Evolutionary conservation across 2,113 vertebrate species (phyloP), one percentile per base, ranked within the genome.

Genomic region (Lynx canadensis): DNA sequence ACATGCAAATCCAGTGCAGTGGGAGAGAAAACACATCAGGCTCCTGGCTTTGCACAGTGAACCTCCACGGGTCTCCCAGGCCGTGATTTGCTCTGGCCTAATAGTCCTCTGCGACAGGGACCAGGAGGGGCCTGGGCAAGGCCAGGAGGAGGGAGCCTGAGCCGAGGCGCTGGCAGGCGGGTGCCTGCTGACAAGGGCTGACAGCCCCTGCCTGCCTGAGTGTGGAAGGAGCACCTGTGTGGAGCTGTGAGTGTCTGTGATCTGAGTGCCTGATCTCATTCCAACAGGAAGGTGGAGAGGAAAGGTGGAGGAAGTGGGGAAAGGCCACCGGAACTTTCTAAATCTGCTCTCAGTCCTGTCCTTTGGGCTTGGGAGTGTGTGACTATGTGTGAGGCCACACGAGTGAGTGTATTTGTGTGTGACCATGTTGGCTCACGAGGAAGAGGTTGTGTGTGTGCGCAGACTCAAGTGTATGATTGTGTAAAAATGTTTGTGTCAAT

Each of bases 161-260:
- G 18, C 4, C 21, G 14, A 12, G 5, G 25, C 36, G 9, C 21
- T 21, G 11, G n/a, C 60, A 41, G 41, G 57, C 38, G 2, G 0
- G 60, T 23, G 29, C 6, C 1, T 27, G 2, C 12, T 60, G 38
- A 45, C 13, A 21, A 18, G 25, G 7, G 21, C 74, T n/a, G 48
- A 65, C 41, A 50, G 21, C 5, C 11, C 52, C 50, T 27, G 4
- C 0, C 9, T 7, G 16, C 5, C 50, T 1, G 29, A 19, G 7
- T 6, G 18, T 2, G 45, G 65, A 21, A 50, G 71, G 82, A 86
- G 52, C 69, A 41, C 79, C 93, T 69, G 66, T 19, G 74, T 33
- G 55, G 50, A 60, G 87, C 33, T 27, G 7, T 0, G 41, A 27
- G 48, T 14, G 25, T 27, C 76, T 52, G 57, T 31, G 60, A 48